phyloP scores from a whole-genome alignment of 30 jellyfish, hydroid and myxozoan genomes.

The Aurelia coerulea region DNA sequence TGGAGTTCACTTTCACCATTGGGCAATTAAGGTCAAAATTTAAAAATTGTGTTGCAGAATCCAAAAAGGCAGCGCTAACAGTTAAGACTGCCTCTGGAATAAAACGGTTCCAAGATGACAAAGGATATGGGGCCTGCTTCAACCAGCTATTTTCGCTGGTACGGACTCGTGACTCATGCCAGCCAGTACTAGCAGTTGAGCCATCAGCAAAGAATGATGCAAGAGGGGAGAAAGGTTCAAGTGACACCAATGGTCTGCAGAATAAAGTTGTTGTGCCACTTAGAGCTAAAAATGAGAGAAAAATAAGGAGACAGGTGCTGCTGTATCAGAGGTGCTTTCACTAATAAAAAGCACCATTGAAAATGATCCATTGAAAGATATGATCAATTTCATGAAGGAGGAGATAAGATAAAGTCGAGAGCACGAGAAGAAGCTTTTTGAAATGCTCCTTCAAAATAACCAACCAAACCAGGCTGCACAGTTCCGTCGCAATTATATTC shows the following conservation, averaged over 20 bases:
- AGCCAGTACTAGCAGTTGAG: conserved; percentile 53
- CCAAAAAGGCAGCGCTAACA: conserved; percentile 17
- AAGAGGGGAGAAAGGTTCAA: background rate
- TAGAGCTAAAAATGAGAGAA: conserved; percentile 9
- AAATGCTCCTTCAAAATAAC: too few species aligned
- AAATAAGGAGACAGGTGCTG: background rate
- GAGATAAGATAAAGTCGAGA: conserved; percentile 6
- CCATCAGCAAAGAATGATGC: conserved; percentile 23
- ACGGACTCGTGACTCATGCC: conserved; percentile 46
- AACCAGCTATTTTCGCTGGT: conserved; percentile 31
- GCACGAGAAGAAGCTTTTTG: too few species aligned
- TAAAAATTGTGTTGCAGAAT: conserved; percentile 22
- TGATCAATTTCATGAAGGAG: conserved; percentile 3
- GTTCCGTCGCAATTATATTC: too few species aligned
- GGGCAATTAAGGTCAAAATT: conserved; percentile 21
- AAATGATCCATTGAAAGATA: conserved; percentile 23
- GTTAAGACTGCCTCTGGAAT: conserved; percentile 19
- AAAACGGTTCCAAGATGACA: conserved; percentile 3
- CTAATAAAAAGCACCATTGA: conserved; percentile 23
- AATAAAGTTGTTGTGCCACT: background rate
- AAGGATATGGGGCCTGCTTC: conserved; percentile 24
- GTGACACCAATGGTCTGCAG: conserved; percentile 9
- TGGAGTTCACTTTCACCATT: conserved; percentile 11
- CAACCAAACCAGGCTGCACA: too few species aligned
- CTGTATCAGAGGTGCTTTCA: conserved; percentile 17